Base-by-base conservation (phyloP, 2,797 vertebrate genomes). In the Rhinoraja longicauda region DNA sequence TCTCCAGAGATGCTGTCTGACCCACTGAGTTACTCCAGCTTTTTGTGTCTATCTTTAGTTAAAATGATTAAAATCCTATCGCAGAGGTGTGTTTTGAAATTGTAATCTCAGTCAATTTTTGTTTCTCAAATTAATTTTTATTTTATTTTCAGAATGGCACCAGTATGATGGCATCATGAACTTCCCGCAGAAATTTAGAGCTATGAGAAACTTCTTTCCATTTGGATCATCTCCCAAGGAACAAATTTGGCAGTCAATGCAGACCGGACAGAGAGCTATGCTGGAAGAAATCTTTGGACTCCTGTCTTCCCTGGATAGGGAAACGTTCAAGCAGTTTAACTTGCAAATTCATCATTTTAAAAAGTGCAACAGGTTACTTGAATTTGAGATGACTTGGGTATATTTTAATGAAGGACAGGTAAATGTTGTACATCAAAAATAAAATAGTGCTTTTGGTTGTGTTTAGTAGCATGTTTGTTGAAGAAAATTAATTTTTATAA, bases 111-210 rank as follows among this genome's bases (percentile, higher is more conserved):
- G 17, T 62, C 26, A 7, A 45, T 45, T 62, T 29, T 86, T 86
- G 15, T 86, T 86, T 62, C 53, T 59, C 12, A 17, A 62, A 2
- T 1, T 82, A 24, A 26, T 82, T 24, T n/a, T 39, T 10, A 0
- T 90, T 90, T 82, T 72, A 70, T 90, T 90, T 73, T 26, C 72
- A 91, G 88, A 91, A 91, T 91, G 88, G 88, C 36, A 91, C 88
- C 88, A 91, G 39, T 91, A 72, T 13, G 88, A 90, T 72, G 88
- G 67, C 88, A 73, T 72, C 88, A 13, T 72, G 67, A 26, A 45
- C 64, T 45, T 45, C 29, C 19, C 19, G 72, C 19, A 39, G 32
- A 0, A 91, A 1, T 5, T 72, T 0, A 1, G 1, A 0, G 0
- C 29, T 62, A 0, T 86, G 13, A 86, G 4, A 86, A 26, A 13